phyloP scores from a whole-genome alignment of 2,797 vertebrate genomes.

The Pterois miles region DNA sequence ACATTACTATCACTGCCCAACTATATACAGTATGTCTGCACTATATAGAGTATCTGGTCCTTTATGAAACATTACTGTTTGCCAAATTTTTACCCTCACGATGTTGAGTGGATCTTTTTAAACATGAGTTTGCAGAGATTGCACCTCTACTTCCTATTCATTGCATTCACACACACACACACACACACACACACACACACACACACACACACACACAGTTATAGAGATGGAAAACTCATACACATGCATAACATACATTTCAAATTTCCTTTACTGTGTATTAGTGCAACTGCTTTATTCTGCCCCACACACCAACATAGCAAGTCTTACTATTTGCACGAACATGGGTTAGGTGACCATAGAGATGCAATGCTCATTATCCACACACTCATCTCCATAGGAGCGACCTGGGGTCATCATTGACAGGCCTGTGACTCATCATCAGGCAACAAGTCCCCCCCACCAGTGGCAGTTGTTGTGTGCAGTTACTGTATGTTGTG shows the following conservation, averaged over 20 bases:
- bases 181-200: background rate
- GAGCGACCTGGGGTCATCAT: background rate
- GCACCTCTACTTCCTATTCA: slow-evolving; percentile 7
- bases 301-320: background rate
- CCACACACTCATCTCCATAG: background rate
- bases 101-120: slow-evolving; percentile 13
- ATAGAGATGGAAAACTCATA: slow-evolving; percentile 1
- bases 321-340: background rate
- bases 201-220: background rate
- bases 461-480: background rate
- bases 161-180: background rate
- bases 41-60: no score
- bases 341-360: slow-evolving; percentile 4
- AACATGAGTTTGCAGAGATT: slow-evolving; percentile 16
- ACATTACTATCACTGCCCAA: background rate
- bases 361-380: slow-evolving; percentile 39
- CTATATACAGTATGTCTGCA: no score
- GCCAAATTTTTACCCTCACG: background rate
- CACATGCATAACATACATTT: slow-evolving; percentile 25
- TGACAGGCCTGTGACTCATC: slow-evolving; percentile 23
- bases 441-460: background rate
- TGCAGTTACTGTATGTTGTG: background rate
- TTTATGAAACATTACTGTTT: background rate
- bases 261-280: slow-evolving; percentile 18
- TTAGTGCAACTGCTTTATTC: background rate